Evolutionary conservation across 2,888 invertebrate genomes (phyloP), one percentile per base, ranked within the genome.

Genomic region (Ommatoiulus sabulosus): DNA sequence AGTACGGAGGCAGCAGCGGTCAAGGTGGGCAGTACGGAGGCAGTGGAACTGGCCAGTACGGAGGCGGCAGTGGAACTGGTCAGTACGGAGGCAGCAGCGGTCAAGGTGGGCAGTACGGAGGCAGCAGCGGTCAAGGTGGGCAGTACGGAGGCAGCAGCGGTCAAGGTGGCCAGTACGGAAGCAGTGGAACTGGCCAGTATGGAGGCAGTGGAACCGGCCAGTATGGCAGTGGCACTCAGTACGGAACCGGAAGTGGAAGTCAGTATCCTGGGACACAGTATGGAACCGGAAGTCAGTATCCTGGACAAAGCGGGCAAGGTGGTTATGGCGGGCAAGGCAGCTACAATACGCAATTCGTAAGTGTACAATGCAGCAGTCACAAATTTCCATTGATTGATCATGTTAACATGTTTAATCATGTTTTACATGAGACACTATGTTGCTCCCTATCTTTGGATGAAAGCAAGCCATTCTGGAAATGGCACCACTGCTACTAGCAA

Each of bases 311-410:
- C 4, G 80, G 80, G 12, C 80, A 80, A 35, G 35, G 80, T 15
- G 80, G 80, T 12, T 87, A 89, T 63, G 89, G 89, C 57, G 87
- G 89, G 5, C 89, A 89, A 87, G 89, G 89, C 17, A 89, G 89
- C 44, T 43, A 87, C 89, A 20, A 86, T 20, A 89, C 89, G 10
- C 87, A 57, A 88, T 89, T 24, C 43, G 89, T 89, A 48, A 89
- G 89, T 52, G 44, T 63, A 17, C 17, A 57, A 0, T 57, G 57
- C 57, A 15, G 57, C 57, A 57, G 15, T 17, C 15, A 10, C 48
- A 52, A 52, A 12, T 52, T n/a, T n/a, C n/a, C n/a, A n/a, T n/a
- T n/a, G n/a, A n/a, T n/a, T n/a, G n/a, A n/a, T n/a, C n/a, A n/a
- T n/a, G n/a, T n/a, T n/a, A n/a, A n/a, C n/a, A n/a, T n/a, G n/a